Base-by-base conservation (phyloP, 2,113 vertebrate species). In the Pollachius pollachius region DNA sequence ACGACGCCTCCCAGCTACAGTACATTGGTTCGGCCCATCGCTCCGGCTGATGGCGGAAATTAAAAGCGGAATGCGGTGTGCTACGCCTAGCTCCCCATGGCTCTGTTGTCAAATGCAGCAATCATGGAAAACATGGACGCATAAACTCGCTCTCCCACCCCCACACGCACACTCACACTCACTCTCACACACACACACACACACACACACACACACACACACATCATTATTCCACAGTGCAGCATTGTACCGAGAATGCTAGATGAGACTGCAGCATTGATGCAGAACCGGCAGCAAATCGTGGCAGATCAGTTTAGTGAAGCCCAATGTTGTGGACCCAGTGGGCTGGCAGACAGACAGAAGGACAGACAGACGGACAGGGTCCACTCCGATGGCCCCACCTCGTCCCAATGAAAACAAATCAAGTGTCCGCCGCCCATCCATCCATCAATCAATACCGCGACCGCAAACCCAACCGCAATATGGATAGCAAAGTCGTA, bases 211-310 rank as follows among this genome's bases (percentile, higher is more conserved):
- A 6, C 30, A 34, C 30, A 83, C 79, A 81, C 84, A 68, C 67
- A 73, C 84, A 87, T 90, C 87, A 89, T 91, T 90, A 90, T 90
- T 90, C 88, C 85, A 87, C 82, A 76, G 85, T 76, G 84, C 81
- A 78, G 86, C 73, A 82, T 89, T 88, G 85, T 86, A 78, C 85
- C 80, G 74, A 82, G 81, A 86, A 89, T 85, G 85, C 80, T 86
- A 88, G 86, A 92, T 90, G 87, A 90, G 87, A 87, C 87, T 76
- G 81, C 85, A 72, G 82, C 87, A 82, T 78, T 86, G 86, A 88
- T 89, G 90, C 91, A 89, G 86, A 89, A 91, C 84, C 85, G 78
- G 75, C 84, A 81, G 87, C 85, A 88, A 90, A 89, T 91, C 89
- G 82, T 79, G 82, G 88, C 85, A 89, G 86, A 91, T 89, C 88